Base-by-base conservation (phyloP, 2,113 vertebrate genomes). In the Alligator sinensis region DNA sequence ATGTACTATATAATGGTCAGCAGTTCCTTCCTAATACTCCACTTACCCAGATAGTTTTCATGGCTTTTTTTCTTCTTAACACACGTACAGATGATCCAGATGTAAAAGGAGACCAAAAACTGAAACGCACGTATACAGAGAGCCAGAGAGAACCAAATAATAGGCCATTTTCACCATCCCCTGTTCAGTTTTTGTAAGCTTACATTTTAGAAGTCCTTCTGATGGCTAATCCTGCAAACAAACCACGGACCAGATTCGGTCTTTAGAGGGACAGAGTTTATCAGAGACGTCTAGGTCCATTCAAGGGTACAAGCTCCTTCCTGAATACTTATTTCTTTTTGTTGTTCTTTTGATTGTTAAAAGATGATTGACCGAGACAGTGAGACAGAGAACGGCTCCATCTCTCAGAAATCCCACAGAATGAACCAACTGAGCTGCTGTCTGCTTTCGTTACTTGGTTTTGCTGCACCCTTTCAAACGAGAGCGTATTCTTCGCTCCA, bases 291-390 rank as follows among this genome's bases (percentile, higher is more conserved):
- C 19, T 1, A 19, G 4, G 9, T 84, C 84, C 27, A 25, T 6
- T 25, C 25, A 0, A 13, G 9, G 38, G 2, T 9, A 4, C 5
- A 7, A 82, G 14, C 2, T 2, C 54, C 34, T 16, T 22, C 12
- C 13, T 8, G 59, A 4, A 60, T 7, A 27, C 3, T 6, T 58
- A 87, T 75, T 62, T 77, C 58, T 60, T 57, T 74, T 72, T 38
- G 19, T 24, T 72, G 21, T 72, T 57, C 25, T 28, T 58, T 81
- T 55, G 34, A 22, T 58, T 92, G 80, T 63, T 11, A 21, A 34
- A 12, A 9, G 6, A n/a, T 3, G 6, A 63, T 92, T 17, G 30
- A 79, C n/a, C 16, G 30, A 13, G 16, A 12, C 16, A 18, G 38
- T 21, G 14, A 12, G 21, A 81, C 10, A 21, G 16, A 62, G 74